Conservation (phyloP, 1,140 invertebrate species). For the Augochlora pura region DNA sequence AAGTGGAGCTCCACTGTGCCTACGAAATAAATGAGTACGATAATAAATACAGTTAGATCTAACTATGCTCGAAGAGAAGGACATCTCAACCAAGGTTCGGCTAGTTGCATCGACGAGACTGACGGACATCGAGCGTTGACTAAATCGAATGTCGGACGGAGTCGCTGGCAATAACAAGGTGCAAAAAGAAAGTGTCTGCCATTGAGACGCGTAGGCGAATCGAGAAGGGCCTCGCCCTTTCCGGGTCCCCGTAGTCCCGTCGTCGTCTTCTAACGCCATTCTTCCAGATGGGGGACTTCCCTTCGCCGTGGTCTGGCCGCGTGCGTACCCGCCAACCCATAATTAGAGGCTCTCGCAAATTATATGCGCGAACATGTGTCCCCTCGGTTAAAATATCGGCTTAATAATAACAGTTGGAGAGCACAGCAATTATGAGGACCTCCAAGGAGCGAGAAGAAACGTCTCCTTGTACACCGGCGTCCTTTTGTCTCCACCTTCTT, state of each 20-base stretch:
- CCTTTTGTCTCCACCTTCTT: conserved; percentile 60
- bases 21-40: no score
- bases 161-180: conserved; percentile 61
- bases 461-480: conserved; percentile 30
- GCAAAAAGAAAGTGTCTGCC: conserved; percentile 63
- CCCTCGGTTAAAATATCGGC: conserved; percentile 79
- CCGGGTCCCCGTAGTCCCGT: conserved; percentile 39
- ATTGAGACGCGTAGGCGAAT: conserved; percentile 76
- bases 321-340: conserved; percentile 75
- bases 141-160: conserved; percentile 25
- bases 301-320: conserved; percentile 56
- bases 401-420: conserved; percentile 80
- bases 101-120: no score
- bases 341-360: conserved; percentile 80
- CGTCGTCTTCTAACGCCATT: conserved; percentile 56
- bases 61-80: no score
- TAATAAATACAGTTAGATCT: no score
- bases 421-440: conserved; percentile 79
- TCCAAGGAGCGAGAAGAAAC: conserved; percentile 69
- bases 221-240: conserved; percentile 76
- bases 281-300: conserved; percentile 58
- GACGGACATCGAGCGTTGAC: neutral
- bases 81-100: no score
- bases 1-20: no score
- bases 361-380: conserved; percentile 80